Percentiles rank a stretch among this genome's conserved stretches.
phyloP scores from a whole-genome alignment of 2,888 invertebrate species.

The Brenthis daphne region DNA sequence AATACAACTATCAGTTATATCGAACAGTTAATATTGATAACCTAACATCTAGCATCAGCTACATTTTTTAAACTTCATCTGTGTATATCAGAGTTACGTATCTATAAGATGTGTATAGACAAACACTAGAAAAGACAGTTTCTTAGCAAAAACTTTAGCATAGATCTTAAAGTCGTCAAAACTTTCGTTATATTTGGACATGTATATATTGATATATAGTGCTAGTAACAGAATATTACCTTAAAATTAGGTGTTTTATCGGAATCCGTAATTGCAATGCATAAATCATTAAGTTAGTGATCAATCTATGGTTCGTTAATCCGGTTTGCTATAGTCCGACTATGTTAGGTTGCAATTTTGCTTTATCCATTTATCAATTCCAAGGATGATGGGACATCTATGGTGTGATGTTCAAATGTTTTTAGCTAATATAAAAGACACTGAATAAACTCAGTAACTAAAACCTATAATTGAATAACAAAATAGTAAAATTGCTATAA shows the following conservation, averaged over 20 bases:
- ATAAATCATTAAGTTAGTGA: constrained; percentile 3
- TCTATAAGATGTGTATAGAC: not conserved
- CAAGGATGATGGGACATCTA: too few relatives aligned
- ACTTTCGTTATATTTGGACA: not conserved
- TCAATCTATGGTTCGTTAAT: not conserved
- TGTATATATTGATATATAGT: not conserved
- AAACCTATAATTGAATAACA: too few relatives aligned
- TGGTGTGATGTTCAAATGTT: too few relatives aligned
- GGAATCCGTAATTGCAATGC: constrained; percentile 1
- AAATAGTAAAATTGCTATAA: too few relatives aligned
- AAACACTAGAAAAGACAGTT: not conserved
- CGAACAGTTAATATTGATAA: not conserved
- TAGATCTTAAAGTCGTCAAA: too few relatives aligned
- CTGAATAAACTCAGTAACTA: too few relatives aligned
- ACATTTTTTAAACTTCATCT: not conserved
- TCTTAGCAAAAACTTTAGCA: not conserved
- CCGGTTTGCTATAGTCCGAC: not conserved
- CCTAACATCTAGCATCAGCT: not conserved
- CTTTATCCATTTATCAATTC: not conserved
- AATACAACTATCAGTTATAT: not conserved
- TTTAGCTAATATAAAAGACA: too few relatives aligned
- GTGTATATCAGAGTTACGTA: not conserved
- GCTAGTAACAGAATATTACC: not conserved
- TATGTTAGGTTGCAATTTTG: not conserved
- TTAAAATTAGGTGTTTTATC: constrained; percentile 4